Base-by-base conservation (phyloP, 64 coral and sea anemone genomes). In the Actinia tenebrosa region DNA sequence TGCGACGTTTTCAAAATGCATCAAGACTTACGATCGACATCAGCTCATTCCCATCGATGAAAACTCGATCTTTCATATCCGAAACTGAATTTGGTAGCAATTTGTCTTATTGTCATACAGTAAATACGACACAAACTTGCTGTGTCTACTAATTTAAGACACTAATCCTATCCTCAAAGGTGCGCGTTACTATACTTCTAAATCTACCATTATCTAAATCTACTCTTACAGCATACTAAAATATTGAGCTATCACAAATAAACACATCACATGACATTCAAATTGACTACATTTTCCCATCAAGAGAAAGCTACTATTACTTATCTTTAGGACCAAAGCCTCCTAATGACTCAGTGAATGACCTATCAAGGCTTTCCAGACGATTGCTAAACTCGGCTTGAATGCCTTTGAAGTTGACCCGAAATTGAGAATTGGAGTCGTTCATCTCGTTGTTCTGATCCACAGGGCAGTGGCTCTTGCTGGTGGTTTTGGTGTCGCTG, bases 311-410 rank as follows among this genome's bases (percentile, higher is more conserved):
- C 50, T 81, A 50, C 15, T 9, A 20, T 61, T 85, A 85, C 83
- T 85, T 85, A 85, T 85, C 83, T 85, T 85, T 43, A 16, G 45
- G 60, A 53, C 25, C 56, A 52, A 85, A 11, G 26, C 60, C 56
- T 61, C 83, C 94, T 27, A 97, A 85, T 1, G 94, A 97, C 64
- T 84, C 77, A 6, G 88, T 84, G n/a, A 97, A 97, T 3, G 91
- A 97, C 79, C 84, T 86, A 56, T 97, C 91, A 22, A 97, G 85
- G 45, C 88, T 90, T 60, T 97, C 88, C 27, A 97, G 60, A 53
- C 94, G 88, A 71, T 90, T 97, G 5, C 89, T 90, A 46, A 97
- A 97, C 23, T 97, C 94, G 44, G 91, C 91, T 22, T 97, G 91
- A 59, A 97, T 97, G 42, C 94, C 94, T 1, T 84, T 92, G 6